A percentile compares a stretch with the other conserved stretches of the same genome.
phyloP scores from a whole-genome alignment of 2,797 vertebrate genomes.

The Eulemur coronatus region DNA sequence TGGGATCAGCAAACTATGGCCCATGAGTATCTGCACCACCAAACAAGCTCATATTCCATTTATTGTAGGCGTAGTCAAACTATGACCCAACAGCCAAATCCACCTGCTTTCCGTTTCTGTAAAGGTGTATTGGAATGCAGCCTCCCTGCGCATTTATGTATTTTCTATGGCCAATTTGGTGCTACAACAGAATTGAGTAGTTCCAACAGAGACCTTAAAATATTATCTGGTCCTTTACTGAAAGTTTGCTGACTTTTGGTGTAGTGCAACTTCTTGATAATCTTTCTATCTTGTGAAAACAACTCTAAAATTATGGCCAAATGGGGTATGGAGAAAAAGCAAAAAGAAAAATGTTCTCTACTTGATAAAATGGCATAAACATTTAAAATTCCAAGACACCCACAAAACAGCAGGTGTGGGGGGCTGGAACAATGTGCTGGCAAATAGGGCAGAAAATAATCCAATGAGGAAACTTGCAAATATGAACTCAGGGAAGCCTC shows the following conservation, averaged over 20 bases:
- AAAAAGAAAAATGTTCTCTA: not conserved
- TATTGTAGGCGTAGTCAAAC: not conserved
- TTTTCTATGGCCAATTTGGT: not conserved
- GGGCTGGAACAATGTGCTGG: not conserved
- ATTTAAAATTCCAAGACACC: not conserved
- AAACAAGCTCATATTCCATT: not conserved
- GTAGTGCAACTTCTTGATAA: not conserved
- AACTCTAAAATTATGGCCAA: not conserved
- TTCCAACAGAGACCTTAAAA: not conserved
- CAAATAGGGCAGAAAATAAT: not conserved
- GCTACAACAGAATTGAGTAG: not conserved
- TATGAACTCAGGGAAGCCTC: not conserved
- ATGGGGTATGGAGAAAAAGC: not conserved
- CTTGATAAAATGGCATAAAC: not conserved
- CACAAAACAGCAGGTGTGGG: not conserved
- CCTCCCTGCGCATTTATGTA: not conserved
- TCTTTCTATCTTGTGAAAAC: not conserved
- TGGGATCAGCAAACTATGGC: not conserved
- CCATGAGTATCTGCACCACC: not conserved
- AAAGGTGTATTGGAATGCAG: not conserved
- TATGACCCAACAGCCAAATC: not conserved
- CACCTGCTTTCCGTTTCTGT: not conserved
- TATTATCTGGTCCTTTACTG: not conserved
- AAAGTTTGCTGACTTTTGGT: not conserved
- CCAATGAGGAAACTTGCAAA: not conserved